These are phyloP conservation scores for Pseudois nayaur DNA, from an alignment of 2,113 vertebrate species.

Conservation along the genomic window DNA sequence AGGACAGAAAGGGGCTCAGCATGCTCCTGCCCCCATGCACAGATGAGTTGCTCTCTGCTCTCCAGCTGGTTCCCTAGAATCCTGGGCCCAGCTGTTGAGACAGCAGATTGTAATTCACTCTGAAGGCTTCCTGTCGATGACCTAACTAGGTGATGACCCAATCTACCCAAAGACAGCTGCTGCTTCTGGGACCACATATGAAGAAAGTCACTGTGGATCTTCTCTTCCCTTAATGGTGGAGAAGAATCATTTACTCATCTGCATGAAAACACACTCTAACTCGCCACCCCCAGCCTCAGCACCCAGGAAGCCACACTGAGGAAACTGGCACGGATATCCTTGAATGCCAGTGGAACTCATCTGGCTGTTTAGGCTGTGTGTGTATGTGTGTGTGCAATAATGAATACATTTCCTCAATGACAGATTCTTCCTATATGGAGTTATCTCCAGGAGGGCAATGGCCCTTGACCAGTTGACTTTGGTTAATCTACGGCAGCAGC, in stretches of 20 bases:
- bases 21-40: accelerated
- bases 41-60: background rate
- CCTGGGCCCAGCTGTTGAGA: background rate
- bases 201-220: background rate
- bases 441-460: background rate
- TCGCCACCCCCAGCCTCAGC: background rate
- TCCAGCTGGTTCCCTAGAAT: background rate
- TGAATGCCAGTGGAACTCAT: background rate
- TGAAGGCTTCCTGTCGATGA: background rate
- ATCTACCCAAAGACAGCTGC: background rate
- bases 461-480: background rate
- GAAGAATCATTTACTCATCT: background rate
- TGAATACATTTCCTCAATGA: background rate
- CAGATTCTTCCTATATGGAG: background rate
- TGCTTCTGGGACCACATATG: background rate
- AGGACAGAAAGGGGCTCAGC: background rate
- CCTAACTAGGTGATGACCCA: background rate
- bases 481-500: background rate
- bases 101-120: background rate
- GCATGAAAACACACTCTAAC: background rate
- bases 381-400: background rate
- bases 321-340: background rate
- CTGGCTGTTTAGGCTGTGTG: background rate
- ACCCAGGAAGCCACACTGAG: background rate
- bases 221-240: background rate